A percentile compares a stretch with the other conserved stretches of the same genome.
phyloP scores from a whole-genome alignment of 35 echinoderm and acorn worm species.

The Apostichopus parvimensis region DNA sequence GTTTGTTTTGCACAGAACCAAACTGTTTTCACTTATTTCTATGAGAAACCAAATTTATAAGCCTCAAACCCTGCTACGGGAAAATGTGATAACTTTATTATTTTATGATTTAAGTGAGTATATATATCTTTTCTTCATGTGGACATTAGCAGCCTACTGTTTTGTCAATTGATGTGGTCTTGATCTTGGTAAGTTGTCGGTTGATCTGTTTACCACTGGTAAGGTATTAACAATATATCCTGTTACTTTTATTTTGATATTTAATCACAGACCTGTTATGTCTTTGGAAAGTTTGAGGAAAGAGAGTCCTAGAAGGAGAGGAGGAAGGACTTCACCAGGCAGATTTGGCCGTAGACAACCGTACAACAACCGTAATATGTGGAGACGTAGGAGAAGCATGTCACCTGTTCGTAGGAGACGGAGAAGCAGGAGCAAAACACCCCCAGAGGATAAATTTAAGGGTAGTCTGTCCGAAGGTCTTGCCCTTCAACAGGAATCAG shows the following conservation, averaged over 20 bases:
- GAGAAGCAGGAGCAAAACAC: slow-evolving; percentile 59
- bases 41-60: too few relatives aligned
- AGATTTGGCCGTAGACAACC: not conserved
- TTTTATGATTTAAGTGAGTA: too few relatives aligned
- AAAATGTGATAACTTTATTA: too few relatives aligned
- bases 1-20: too few relatives aligned
- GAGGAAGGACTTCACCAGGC: slow-evolving; percentile 9
- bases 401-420: slow-evolving; percentile 27
- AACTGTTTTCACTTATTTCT: too few relatives aligned
- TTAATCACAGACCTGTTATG: slow-evolving; percentile 47
- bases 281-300: slow-evolving; percentile 53
- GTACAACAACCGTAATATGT: not conserved
- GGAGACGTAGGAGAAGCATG: slow-evolving; percentile 53
- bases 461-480: slow-evolving; percentile 94
- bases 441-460: slow-evolving; percentile 91
- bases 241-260: not conserved
- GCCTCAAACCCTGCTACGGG: too few relatives aligned
- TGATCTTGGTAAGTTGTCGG: too few relatives aligned
- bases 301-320: slow-evolving; percentile 5
- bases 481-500: slow-evolving; percentile 63
- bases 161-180: too few relatives aligned
- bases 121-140: too few relatives aligned
- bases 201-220: too few relatives aligned
- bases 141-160: too few relatives aligned
- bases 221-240: not conserved